Conservation (phyloP, 2,113 vertebrate genomes). For the Sitta europaea region DNA sequence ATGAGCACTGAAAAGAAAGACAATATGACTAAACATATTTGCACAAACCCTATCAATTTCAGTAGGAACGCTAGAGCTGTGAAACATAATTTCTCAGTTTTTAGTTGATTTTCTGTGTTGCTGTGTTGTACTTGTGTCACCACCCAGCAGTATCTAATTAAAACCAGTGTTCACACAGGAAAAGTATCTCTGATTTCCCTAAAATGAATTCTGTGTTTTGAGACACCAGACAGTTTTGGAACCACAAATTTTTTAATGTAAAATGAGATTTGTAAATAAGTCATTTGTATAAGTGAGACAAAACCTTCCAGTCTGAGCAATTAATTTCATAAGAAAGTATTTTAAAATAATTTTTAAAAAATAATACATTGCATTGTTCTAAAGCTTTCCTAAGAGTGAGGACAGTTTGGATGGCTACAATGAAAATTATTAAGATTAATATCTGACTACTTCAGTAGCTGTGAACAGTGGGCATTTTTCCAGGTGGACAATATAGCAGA, state of each 20-base stretch:
- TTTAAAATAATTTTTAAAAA: neutral
- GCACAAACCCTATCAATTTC: neutral
- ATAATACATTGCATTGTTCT: neutral
- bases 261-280: neutral
- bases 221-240: neutral
- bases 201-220: neutral
- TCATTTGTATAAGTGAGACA: neutral
- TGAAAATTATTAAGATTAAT: conserved; percentile 1
- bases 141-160: neutral
- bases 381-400: neutral
- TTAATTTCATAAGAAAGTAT: neutral
- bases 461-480: conserved; percentile 13
- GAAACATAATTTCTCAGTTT: neutral
- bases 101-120: neutral
- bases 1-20: neutral
- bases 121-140: neutral
- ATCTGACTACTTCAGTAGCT: conserved; percentile 8
- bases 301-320: neutral
- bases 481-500: conserved; percentile 21
- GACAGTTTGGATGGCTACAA: neutral
- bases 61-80: neutral
- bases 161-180: neutral
- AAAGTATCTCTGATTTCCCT: neutral
- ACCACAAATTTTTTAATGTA: neutral
- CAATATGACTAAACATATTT: neutral